phyloP scores from a whole-genome alignment of 1,140 invertebrate genomes.

The Anastrepha ludens region DNA sequence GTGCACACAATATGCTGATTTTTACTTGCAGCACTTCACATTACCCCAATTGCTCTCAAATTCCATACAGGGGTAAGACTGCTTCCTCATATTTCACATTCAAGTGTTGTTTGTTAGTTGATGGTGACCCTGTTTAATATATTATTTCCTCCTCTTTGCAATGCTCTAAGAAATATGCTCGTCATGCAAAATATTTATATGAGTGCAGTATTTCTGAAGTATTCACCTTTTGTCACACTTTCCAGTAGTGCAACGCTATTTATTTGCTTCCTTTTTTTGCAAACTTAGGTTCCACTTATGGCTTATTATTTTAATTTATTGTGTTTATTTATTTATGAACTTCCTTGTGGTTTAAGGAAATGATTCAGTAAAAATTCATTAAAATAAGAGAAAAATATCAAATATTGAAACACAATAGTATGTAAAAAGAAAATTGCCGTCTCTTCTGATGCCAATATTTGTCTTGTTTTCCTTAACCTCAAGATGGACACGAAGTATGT shows the following conservation, averaged over 20 bases:
- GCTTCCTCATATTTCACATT: conserved; percentile 22
- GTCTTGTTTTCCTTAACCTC: too few species aligned
- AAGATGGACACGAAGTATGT: too few species aligned
- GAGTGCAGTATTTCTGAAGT: neutral
- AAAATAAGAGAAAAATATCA: neutral
- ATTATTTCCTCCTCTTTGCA: neutral
- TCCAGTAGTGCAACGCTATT: neutral
- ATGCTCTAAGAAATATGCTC: neutral
- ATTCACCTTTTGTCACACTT: conserved; percentile 40
- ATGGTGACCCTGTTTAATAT: conserved; percentile 3
- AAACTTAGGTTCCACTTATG: conserved; percentile 16
- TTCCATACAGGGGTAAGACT: neutral
- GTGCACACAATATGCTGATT: conserved; percentile 9
- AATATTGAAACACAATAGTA: too few species aligned
- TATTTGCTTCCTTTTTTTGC: neutral
- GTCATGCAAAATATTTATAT: conserved; percentile 26
- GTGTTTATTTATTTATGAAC: conserved; percentile 21
- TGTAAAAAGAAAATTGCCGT: too few species aligned
- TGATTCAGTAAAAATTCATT: neutral
- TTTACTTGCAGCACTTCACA: neutral
- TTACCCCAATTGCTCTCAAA: neutral
- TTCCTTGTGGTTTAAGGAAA: conserved; percentile 6
- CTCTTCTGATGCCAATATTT: too few species aligned
- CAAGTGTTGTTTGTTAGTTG: conserved; percentile 23
- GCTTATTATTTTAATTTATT: conserved; percentile 26